Evolutionary conservation across 2,113 vertebrate species (phyloP).

Genomic region (Gallinago media): DNA sequence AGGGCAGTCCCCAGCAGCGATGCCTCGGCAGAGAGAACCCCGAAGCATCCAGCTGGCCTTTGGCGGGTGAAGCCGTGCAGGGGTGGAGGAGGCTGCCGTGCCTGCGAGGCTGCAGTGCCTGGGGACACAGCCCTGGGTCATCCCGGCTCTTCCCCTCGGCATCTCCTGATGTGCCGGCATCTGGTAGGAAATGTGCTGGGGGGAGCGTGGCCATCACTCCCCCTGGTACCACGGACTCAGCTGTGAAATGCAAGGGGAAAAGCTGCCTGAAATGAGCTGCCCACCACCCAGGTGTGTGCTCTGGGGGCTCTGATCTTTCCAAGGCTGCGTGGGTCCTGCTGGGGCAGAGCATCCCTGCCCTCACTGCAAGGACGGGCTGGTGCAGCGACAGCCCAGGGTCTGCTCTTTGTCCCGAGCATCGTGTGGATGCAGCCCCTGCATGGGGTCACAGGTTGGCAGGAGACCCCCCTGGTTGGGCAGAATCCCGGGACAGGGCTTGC

Average conservation of each 20-base stretch:
- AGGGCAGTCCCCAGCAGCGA: background rate
- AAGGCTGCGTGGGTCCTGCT: background rate
- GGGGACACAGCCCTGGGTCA: background rate
- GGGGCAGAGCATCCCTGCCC: rapidly evolving
- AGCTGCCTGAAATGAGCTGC: background rate
- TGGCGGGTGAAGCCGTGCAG: rapidly evolving
- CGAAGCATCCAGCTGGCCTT: background rate
- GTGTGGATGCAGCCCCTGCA: too few species aligned
- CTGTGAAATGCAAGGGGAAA: background rate
- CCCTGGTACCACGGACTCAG: background rate
- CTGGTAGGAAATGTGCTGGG: background rate
- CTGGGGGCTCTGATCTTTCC: background rate
- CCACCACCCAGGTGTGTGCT: rapidly evolving
- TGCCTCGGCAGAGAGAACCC: rapidly evolving
- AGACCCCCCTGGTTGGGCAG: rapidly evolving
- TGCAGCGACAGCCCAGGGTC: rapidly evolving
- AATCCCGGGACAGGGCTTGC: rapidly evolving
- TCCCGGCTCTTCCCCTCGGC: background rate
- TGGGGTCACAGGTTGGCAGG: background rate
- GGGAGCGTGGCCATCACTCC: rapidly evolving
- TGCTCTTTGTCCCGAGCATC: rapidly evolving
- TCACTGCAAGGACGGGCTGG: background rate
- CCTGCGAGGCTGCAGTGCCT: rapidly evolving
- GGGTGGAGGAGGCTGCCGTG: background rate
- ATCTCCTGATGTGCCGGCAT: rapidly evolving